Base-by-base conservation (phyloP, 2,797 vertebrate genomes). In the Petrocephalus schoutedeni region DNA sequence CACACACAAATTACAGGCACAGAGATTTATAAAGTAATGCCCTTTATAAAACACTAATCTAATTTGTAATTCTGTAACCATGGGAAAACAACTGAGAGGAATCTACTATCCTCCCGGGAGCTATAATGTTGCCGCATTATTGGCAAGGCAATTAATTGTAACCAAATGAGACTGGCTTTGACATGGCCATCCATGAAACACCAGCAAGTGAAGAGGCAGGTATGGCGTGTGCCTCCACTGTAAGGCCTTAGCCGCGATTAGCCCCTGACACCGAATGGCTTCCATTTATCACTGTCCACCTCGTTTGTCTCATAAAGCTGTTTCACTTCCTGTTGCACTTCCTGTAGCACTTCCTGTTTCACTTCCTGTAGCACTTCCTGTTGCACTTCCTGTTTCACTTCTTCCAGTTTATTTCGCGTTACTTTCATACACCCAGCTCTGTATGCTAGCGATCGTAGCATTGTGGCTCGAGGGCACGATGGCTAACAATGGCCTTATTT, bases 401-500 rank as follows among this genome's bases (percentile, higher is more conserved):
- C 41, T 16, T 77, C 28, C 28, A 28, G 2, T 45, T n/a, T 19
- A 7, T 45, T 9, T 77, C n/a, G 71, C 3, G 2, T 77, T 77
- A 77, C 71, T 77, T 45, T 88, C 86, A 92, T 88, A 91, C 19
- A 80, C 0, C 10, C 5, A 56, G 56, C 36, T 1, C 54, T 10
- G 80, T 5, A 6, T 23, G 28, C n/a, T 82, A 54, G 4, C 67
- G 59, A 9, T 88, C 49, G 87, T n/a, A 93, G 89, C 91, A 90
- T 91, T 90, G 92, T 89, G 91, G 90, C 91, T 92, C 86, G 51
- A 90, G 92, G 91, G 88, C 91, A 88, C 90, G 89, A 91, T 92
- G 84, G 67, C 89, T 19, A 91, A 88, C 57, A 4, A 45, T 45
- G 41, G 87, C 89, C 92, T 93, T 93, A 94, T 94, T 95, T 91